Conservation (phyloP, 2,888 invertebrate genomes). For the Silvanus unidentatus region DNA sequence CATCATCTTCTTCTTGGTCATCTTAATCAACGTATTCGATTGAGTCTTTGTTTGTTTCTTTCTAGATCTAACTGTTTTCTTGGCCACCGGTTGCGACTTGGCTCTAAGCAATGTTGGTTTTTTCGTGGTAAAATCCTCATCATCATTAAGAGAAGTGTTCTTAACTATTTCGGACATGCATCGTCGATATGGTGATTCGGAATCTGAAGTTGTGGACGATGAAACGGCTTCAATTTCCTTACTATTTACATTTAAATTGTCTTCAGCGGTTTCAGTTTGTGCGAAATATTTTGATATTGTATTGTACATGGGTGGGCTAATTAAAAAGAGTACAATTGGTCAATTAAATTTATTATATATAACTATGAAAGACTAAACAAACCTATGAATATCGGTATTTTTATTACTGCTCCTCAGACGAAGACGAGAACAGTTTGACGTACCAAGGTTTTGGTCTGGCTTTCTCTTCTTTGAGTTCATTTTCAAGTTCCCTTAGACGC, state of each 20-base stretch:
- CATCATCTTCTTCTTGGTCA: conserved; percentile 48
- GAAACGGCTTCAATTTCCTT: too few species aligned
- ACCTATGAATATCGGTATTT: not conserved
- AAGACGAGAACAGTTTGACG: conserved; percentile 21
- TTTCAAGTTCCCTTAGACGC: too few species aligned
- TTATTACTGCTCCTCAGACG: conserved; percentile 11
- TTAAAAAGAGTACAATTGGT: conserved; percentile 11
- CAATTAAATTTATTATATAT: not conserved
- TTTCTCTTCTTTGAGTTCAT: conserved; percentile 6
- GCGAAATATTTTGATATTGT: conserved; percentile 28
- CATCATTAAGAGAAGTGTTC: conserved; percentile 25
- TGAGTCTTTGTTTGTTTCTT: conserved; percentile 35
- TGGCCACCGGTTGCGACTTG: conserved; percentile 19
- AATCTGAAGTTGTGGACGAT: conserved; percentile 3
- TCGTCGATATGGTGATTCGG: conserved; percentile 31
- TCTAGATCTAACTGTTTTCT: conserved; percentile 13
- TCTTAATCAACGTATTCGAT: conserved; percentile 39
- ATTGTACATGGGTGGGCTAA: conserved; percentile 19
- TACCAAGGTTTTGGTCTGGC: conserved; percentile 26
- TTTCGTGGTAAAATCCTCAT: conserved; percentile 36
- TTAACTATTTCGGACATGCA: conserved; percentile 23
- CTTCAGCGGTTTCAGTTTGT: conserved; percentile 4
- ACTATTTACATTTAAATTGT: not conserved
- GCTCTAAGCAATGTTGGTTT: conserved; percentile 20
- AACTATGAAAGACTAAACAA: not conserved